Evolutionary conservation across 2,888 invertebrate genomes (phyloP).

Genomic region (Hesperia comma): DNA sequence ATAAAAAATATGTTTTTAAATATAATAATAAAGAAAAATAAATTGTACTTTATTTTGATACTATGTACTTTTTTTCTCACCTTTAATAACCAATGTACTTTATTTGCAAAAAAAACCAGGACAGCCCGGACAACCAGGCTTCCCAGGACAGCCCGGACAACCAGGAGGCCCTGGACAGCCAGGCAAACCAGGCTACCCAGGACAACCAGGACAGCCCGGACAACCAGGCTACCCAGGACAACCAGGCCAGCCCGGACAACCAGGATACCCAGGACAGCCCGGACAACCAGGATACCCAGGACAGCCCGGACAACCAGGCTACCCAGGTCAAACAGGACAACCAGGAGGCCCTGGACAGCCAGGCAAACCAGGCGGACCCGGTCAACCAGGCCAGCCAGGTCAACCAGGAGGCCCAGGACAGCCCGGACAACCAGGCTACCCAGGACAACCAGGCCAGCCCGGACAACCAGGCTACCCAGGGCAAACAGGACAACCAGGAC

Average conservation of each 20-base stretch:
- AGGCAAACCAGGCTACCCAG: slow-evolving; percentile 56
- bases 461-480: no score
- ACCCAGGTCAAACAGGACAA: no score
- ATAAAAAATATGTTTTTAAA: no score
- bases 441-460: no score
- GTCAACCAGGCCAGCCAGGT: no score
- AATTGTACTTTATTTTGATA: no score
- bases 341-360: slow-evolving; percentile 40
- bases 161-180: slow-evolving; percentile 59
- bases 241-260: slow-evolving; percentile 44
- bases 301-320: slow-evolving; percentile 22
- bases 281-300: slow-evolving; percentile 22
- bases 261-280: not conserved
- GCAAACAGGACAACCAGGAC: no score
- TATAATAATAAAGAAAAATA: no score
- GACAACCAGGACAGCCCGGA: slow-evolving; percentile 39
- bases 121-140: slow-evolving; percentile 40
- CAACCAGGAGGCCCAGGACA: no score
- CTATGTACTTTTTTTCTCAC: no score
- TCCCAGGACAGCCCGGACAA: slow-evolving; percentile 41
- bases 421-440: no score
- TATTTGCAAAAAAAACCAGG: slow-evolving; percentile 34
- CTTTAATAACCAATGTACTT: slow-evolving; percentile 29
- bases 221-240: slow-evolving; percentile 18
- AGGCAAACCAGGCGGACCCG: slow-evolving; percentile 39